These are phyloP conservation scores for Dufourea novaeangliae DNA, from an alignment of 1,140 invertebrate genomes.

Conservation along the genomic window DNA sequence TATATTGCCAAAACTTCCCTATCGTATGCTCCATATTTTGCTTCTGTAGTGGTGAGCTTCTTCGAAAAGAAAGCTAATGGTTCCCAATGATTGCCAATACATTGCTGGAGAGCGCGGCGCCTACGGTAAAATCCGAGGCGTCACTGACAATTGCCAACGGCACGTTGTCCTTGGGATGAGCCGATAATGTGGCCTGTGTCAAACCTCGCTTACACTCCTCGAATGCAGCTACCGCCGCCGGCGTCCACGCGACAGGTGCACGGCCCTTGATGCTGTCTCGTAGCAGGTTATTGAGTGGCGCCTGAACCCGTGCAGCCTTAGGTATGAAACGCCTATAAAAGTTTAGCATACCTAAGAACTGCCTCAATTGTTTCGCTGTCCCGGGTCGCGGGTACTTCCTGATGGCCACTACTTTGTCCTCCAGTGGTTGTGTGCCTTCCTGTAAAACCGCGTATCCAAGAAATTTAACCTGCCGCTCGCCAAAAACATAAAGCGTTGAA, in stretches of 20 bases:
- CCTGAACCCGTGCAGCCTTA: neutral
- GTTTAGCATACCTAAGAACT: constrained; percentile 29
- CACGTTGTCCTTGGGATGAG: neutral
- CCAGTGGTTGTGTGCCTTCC: neutral
- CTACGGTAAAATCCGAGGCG: constrained; percentile 11
- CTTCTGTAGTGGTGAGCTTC: constrained; percentile 32
- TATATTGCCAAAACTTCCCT: constrained; percentile 71
- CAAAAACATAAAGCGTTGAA: no score
- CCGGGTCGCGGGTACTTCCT: neutral
- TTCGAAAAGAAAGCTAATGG: constrained; percentile 62
- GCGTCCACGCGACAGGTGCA: neutral
- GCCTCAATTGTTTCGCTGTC: neutral
- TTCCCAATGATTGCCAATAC: neutral
- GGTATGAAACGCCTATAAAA: constrained; percentile 9
- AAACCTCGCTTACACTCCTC: neutral
- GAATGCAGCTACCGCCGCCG: neutral
- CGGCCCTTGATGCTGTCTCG: neutral
- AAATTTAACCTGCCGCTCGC: neutral
- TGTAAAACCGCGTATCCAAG: neutral
- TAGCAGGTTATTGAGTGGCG: neutral
- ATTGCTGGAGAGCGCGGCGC: constrained; percentile 20
- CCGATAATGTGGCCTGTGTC: neutral
- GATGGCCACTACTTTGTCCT: constrained; percentile 5
- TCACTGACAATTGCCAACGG: neutral
- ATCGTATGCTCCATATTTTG: constrained; percentile 71